These are phyloP conservation scores for Hymenochirus boettgeri DNA, from an alignment of 2,113 vertebrate species.

Conservation along the genomic window DNA sequence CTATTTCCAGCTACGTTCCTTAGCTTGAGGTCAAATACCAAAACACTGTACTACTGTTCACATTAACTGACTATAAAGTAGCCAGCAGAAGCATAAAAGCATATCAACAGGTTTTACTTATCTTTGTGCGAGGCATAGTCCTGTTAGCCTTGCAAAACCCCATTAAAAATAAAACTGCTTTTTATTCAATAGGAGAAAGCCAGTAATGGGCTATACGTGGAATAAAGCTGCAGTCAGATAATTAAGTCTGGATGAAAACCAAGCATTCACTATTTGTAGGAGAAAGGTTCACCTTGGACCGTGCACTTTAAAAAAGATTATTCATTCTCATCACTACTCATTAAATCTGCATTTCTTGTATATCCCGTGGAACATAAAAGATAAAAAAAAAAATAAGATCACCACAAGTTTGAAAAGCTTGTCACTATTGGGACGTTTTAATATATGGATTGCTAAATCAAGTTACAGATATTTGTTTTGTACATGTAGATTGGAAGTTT, in stretches of 20 bases:
- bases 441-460: too few relatives aligned
- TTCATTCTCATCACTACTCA: conserved; percentile 32
- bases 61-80: too few relatives aligned
- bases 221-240: conserved; percentile 13
- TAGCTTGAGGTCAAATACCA: too few relatives aligned
- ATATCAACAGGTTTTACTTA: too few relatives aligned
- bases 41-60: too few relatives aligned
- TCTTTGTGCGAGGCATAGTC: conserved; percentile 11
- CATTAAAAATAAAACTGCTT: conserved; percentile 24
- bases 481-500: too few relatives aligned
- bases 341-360: conserved; percentile 27
- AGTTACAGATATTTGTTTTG: too few relatives aligned
- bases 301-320: conserved; percentile 23
- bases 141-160: conserved; percentile 10
- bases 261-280: conserved; percentile 22
- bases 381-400: neutral
- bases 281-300: conserved; percentile 28
- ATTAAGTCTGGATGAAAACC: conserved; percentile 22
- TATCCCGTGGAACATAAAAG: neutral
- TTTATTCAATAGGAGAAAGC: conserved; percentile 15
- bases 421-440: too few relatives aligned
- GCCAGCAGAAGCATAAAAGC: too few relatives aligned
- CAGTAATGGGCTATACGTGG: conserved; percentile 2
- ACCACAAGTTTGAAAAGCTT: too few relatives aligned
- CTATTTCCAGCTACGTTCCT: too few relatives aligned